phyloP scores from a whole-genome alignment of 2,888 invertebrate genomes.

The Drosophila dives region DNA sequence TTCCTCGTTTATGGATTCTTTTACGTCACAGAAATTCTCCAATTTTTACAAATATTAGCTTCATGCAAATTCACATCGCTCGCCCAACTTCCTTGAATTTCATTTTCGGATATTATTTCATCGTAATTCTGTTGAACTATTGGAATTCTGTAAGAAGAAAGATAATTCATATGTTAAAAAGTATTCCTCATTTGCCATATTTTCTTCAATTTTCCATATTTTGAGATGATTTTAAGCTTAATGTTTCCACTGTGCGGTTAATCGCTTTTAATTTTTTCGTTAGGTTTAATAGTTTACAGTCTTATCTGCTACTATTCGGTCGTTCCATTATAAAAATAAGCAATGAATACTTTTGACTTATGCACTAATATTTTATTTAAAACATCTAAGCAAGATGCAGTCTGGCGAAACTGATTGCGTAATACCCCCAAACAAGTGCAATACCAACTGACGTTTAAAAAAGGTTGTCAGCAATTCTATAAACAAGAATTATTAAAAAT shows the following conservation, averaged over 20 bases:
- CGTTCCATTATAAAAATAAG: background rate
- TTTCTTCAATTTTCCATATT: background rate
- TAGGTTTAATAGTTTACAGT: background rate
- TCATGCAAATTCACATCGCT: background rate
- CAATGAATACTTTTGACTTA: slow-evolving; percentile 5
- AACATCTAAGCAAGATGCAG: background rate
- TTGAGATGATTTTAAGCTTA: background rate
- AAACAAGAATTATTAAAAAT: too few species aligned
- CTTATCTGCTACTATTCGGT: slow-evolving; percentile 8
- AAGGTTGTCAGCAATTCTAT: background rate
- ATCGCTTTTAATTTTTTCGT: background rate
- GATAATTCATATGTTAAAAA: background rate
- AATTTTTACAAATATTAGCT: background rate
- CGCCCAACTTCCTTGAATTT: background rate
- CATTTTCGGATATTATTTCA: background rate
- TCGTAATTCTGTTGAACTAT: background rate
- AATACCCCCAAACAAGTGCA: background rate
- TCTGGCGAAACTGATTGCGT: background rate
- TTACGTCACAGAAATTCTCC: background rate
- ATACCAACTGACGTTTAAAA: background rate
- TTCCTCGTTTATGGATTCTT: background rate
- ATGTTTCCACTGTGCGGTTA: background rate
- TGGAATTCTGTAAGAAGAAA: background rate
- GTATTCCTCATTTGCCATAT: background rate
- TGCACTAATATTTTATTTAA: background rate